Conservation (phyloP, 2,113 vertebrate species). For the Brevimyrus niger region DNA sequence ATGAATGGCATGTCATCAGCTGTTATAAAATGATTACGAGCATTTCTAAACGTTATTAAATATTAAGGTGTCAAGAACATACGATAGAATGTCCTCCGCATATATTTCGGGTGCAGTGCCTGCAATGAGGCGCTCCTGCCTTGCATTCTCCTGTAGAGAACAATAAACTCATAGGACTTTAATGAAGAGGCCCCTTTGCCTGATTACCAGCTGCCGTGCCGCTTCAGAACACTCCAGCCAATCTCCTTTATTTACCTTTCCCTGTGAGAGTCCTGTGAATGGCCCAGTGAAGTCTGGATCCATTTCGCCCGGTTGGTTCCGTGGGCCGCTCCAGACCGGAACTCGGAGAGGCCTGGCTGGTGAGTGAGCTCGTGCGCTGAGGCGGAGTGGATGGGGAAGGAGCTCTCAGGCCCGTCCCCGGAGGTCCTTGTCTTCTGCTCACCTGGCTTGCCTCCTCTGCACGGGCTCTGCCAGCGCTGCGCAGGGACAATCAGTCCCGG, state of each 20-base stretch:
- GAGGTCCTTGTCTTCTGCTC: not conserved
- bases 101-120: not conserved
- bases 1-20: not conserved
- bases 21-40: not conserved
- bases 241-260: not conserved
- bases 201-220: not conserved
- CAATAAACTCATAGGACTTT: not conserved
- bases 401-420: not conserved
- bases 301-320: not conserved
- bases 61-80: not conserved
- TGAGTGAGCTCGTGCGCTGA: not conserved
- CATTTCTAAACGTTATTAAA: not conserved
- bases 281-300: conserved; percentile 3
- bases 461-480: not conserved
- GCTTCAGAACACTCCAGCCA: not conserved
- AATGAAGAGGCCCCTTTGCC: not conserved
- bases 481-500: not conserved
- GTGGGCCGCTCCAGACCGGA: too few species aligned
- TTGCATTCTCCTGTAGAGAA: not conserved
- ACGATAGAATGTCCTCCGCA: not conserved
- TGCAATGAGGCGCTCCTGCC: not conserved
- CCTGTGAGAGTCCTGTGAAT: not conserved
- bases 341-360: not conserved
- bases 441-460: not conserved
- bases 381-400: not conserved